These are phyloP conservation scores for Zingel zingel DNA, from an alignment of 2,113 vertebrate species.

Conservation along the genomic window DNA sequence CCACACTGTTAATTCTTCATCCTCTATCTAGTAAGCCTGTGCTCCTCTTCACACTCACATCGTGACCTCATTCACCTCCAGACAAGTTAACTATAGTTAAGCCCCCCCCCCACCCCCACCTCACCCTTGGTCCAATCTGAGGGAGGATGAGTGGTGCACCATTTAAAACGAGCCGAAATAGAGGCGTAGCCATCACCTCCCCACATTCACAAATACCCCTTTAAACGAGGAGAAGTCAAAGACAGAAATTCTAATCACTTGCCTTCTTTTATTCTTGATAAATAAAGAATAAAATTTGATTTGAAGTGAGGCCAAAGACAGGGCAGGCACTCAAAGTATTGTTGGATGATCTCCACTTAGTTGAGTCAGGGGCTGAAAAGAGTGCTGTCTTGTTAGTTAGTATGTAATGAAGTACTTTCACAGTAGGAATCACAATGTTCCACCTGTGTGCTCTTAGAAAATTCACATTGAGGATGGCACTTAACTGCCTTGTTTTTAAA, in stretches of 20 bases:
- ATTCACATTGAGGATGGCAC: slow-evolving; percentile 77
- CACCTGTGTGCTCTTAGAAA: slow-evolving; percentile 63
- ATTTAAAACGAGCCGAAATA: slow-evolving; percentile 75
- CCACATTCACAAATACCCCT: slow-evolving; percentile 80
- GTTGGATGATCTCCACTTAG: slow-evolving; percentile 85
- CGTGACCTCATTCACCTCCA: slow-evolving; percentile 71
- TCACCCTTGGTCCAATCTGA: slow-evolving; percentile 58
- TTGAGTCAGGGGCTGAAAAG: slow-evolving; percentile 81
- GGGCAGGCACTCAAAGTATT: slow-evolving; percentile 78
- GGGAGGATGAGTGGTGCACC: slow-evolving; percentile 59
- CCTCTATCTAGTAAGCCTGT: slow-evolving; percentile 43
- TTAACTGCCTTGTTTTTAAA: slow-evolving; percentile 49
- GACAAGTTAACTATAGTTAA: slow-evolving; percentile 69
- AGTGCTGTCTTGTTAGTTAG: slow-evolving; percentile 83
- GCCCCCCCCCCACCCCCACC: slow-evolving; percentile 28
- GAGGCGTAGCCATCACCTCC: slow-evolving; percentile 83
- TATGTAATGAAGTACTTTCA: slow-evolving; percentile 84
- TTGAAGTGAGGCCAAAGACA: slow-evolving; percentile 81
- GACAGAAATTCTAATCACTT: slow-evolving; percentile 84
- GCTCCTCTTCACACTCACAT: slow-evolving; percentile 65
- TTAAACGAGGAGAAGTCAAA: slow-evolving; percentile 82
- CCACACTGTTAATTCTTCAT: slow-evolving; percentile 46
- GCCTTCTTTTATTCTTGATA: no score
- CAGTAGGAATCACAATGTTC: slow-evolving; percentile 79
- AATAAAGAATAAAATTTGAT: slow-evolving; percentile 80